Evolutionary conservation across 1,140 invertebrate species (phyloP).

Genomic region (Pogonomyrmex californicus): DNA sequence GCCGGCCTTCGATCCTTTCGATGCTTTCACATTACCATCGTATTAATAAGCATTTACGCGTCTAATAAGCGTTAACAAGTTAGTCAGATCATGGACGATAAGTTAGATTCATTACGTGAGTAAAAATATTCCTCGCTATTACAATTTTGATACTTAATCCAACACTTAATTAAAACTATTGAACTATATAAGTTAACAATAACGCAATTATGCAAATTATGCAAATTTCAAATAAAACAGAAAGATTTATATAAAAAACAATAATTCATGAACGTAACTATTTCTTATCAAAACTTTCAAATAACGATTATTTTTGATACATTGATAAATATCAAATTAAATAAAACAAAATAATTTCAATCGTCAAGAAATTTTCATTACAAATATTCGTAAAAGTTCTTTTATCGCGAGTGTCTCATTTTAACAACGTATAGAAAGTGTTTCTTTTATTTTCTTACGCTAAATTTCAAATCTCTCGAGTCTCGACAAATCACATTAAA

Average conservation of each 20-base stretch:
- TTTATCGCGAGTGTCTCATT: background rate
- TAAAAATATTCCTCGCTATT: slow-evolving; percentile 16
- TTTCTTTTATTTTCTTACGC: background rate
- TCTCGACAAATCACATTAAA: background rate
- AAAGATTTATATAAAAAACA: background rate
- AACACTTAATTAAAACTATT: background rate
- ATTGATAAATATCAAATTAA: background rate
- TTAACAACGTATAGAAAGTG: background rate
- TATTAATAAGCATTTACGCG: slow-evolving; percentile 61
- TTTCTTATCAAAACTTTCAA: background rate
- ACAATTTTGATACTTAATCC: slow-evolving; percentile 19
- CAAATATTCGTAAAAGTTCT: background rate
- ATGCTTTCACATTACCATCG: slow-evolving; percentile 55
- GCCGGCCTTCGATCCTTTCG: slow-evolving; percentile 59
- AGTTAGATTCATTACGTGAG: slow-evolving; percentile 57
- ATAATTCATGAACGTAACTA: background rate
- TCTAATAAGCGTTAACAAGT: slow-evolving; percentile 65
- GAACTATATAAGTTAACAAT: background rate
- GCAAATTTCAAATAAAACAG: background rate
- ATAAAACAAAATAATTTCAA: background rate
- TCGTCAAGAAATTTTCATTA: background rate
- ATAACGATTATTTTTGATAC: background rate
- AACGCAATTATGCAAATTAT: background rate
- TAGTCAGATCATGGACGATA: slow-evolving; percentile 55
- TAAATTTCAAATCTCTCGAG: background rate